Evolutionary conservation across 2,797 vertebrate genomes (phyloP).

Genomic region (Enteromius argenteus): DNA sequence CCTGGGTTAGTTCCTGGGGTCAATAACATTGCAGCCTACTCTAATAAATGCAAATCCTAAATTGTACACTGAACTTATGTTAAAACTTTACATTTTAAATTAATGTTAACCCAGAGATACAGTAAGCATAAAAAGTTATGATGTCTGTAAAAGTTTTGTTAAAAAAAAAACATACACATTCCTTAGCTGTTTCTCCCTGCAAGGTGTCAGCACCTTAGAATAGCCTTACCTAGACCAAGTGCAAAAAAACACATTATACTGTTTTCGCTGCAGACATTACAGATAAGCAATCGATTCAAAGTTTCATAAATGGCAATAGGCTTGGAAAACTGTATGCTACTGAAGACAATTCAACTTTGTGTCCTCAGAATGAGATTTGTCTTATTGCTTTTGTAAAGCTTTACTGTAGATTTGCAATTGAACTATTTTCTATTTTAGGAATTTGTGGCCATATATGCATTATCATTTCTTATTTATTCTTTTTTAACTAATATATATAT

Average conservation of each 20-base stretch:
- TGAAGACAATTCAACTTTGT: slow-evolving; percentile 37
- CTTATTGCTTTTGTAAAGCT: slow-evolving; percentile 38
- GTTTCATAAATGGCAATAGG: slow-evolving; percentile 25
- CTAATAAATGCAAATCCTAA: neutral
- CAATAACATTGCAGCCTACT: neutral
- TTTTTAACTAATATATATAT: neutral
- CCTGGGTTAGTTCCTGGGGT: neutral
- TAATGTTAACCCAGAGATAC: neutral
- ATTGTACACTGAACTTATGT: neutral
- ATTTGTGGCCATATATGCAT: neutral
- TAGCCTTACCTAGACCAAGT: slow-evolving; percentile 22
- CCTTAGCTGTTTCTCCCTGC: neutral
- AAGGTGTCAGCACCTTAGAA: slow-evolving; percentile 15
- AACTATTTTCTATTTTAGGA: slow-evolving; percentile 7
- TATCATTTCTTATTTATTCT: neutral
- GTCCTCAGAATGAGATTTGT: slow-evolving; percentile 38
- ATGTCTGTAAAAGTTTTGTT: neutral
- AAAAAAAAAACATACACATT: neutral
- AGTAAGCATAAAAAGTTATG: neutral
- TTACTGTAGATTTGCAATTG: slow-evolving; percentile 4
- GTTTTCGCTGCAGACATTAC: slow-evolving; percentile 43
- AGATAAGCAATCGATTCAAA: slow-evolving; percentile 56
- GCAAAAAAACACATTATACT: slow-evolving; percentile 36
- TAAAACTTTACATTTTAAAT: neutral
- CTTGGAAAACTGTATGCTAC: slow-evolving; percentile 3